Base-by-base conservation (phyloP, 2,888 invertebrate genomes). In the Phyto melanocephala region DNA sequence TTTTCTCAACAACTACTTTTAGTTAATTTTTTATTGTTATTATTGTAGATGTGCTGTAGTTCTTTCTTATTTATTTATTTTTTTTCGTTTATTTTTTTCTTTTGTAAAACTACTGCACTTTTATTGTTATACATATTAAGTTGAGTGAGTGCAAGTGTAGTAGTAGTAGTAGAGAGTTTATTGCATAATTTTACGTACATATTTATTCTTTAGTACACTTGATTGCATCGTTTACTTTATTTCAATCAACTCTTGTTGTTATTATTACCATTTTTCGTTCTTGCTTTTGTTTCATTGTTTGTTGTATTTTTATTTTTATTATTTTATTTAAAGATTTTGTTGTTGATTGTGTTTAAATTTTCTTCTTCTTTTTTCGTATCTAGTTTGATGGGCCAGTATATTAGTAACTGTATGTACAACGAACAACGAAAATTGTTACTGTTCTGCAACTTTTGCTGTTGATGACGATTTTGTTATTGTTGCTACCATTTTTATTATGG, bases 141-240 rank as follows among this genome's bases (percentile, higher is more conserved):
- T 15, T 54, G 13, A 54, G 15, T 7, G 52, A 54, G 24, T n/a
- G 24, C n/a, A n/a, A n/a, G n/a, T n/a, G n/a, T n/a, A n/a, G n/a
- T n/a, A n/a, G n/a, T n/a, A 67, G 13, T 28, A 4, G 1, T 5
- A 62, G 10, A 40, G 20, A 35, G 35, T 60, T 15, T 60, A 50
- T 24, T 37, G 56, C 63, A 28, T 28, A 22, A 42, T 67, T 40
- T 20, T 68, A 45, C 35, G 24, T 47, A 35, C 35, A 37, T 47
- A 35, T 65, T 74, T 67, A 63, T 75, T 63, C 45, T 56, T 68
- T 33, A 37, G 68, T 68, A 50, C 74, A 68, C 68, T 80, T 80
- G 74, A 75, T 75, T 74, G 74, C 62, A 74, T 54, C 56, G 17
- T 62, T 52, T 62, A 42, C 65, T 42, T 67, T 67, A 67, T 72